phyloP scores from a whole-genome alignment of 2,888 invertebrate genomes.

The Cosmia pyralina region DNA sequence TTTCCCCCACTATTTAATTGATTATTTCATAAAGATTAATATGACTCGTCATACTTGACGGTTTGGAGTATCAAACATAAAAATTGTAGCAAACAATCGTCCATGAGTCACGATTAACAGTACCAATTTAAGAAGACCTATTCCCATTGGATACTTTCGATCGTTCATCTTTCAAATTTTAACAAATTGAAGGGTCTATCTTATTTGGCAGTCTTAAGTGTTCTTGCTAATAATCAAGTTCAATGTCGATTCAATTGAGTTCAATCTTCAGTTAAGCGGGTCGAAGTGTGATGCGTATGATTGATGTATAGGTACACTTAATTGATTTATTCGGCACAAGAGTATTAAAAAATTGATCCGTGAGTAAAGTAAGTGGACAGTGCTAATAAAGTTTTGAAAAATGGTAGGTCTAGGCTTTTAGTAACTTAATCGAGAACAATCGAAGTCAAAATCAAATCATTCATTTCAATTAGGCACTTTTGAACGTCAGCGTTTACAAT shows the following conservation, averaged over 20 bases:
- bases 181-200: slow-evolving; percentile 58
- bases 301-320: slow-evolving; percentile 58
- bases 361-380: slow-evolving; percentile 23
- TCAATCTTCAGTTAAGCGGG: slow-evolving; percentile 68
- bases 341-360: slow-evolving; percentile 26
- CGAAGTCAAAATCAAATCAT: too few relatives aligned
- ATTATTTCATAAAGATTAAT: slow-evolving; percentile 89
- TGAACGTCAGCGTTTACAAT: too few relatives aligned
- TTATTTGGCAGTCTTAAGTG: slow-evolving; percentile 65
- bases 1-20: slow-evolving; percentile 87
- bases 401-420: too few relatives aligned
- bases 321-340: slow-evolving; percentile 52
- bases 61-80: slow-evolving; percentile 76
- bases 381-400: background rate
- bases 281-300: slow-evolving; percentile 53
- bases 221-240: slow-evolving; percentile 78
- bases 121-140: slow-evolving; percentile 68
- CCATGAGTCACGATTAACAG: slow-evolving; percentile 75
- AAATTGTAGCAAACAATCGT: slow-evolving; percentile 81
- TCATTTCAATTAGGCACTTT: too few relatives aligned
- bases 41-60: slow-evolving; percentile 86
- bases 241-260: slow-evolving; percentile 77
- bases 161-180: slow-evolving; percentile 33
- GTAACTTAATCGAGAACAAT: too few relatives aligned
- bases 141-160: slow-evolving; percentile 34